Evolutionary conservation across 2,888 invertebrate species (phyloP).

Genomic region (Balanococcus diminutus): DNA sequence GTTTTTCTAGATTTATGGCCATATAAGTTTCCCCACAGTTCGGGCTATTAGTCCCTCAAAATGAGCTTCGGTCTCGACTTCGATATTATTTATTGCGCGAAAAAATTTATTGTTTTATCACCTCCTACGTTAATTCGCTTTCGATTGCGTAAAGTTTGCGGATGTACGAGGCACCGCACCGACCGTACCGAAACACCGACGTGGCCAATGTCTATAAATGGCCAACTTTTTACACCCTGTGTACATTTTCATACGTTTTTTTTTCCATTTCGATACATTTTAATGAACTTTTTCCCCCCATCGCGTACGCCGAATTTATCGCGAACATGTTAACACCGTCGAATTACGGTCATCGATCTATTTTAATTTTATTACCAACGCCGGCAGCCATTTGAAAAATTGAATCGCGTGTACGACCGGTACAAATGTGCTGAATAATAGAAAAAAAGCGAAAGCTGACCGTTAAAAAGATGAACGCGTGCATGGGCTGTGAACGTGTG

Average conservation of each 20-base stretch:
- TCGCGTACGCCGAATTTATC: not conserved
- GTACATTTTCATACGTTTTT: not conserved
- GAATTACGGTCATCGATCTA: slow-evolving; percentile 18
- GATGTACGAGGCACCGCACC: not conserved
- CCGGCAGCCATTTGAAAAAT: not conserved
- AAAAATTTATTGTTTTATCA: slow-evolving; percentile 41
- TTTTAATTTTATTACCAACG: slow-evolving; percentile 18
- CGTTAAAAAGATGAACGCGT: not conserved
- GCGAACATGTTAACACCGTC: slow-evolving; percentile 4
- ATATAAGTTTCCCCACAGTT: slow-evolving; percentile 35
- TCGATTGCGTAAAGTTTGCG: slow-evolving; percentile 4
- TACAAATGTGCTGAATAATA: slow-evolving; percentile 9
- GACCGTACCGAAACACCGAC: not conserved
- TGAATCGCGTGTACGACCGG: slow-evolving; percentile 7
- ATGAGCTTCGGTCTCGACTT: slow-evolving; percentile 33
- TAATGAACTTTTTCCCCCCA: not conserved
- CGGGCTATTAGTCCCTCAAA: slow-evolving; percentile 35
- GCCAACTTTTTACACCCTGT: not conserved
- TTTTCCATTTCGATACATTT: slow-evolving; percentile 18
- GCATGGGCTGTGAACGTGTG: not conserved
- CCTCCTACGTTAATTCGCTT: slow-evolving; percentile 16
- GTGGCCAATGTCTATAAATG: not conserved
- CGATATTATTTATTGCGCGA: slow-evolving; percentile 25
- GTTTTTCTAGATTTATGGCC: slow-evolving; percentile 18
- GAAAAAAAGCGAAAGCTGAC: not conserved